Base-by-base conservation (phyloP, 2,113 vertebrate species). In the Conger conger region DNA sequence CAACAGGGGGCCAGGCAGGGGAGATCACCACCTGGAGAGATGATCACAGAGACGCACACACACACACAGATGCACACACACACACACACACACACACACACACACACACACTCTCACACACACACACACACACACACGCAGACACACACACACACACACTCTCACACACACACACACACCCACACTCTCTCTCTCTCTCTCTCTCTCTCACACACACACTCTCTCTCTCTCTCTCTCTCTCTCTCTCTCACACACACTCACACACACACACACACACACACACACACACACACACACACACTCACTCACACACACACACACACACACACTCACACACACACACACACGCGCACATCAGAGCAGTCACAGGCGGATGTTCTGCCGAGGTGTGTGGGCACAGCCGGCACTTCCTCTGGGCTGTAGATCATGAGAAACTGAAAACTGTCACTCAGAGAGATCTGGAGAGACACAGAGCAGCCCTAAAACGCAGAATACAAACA, bases 321-420 rank as follows among this genome's bases (percentile, higher is more conserved):
- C 45, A 11, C 45, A 50, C 45, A 50, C 45, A 50, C 45, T 13
- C 45, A 50, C 45, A 50, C 45, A 13, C 45, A 13, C 45, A 11
- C 45, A 50, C 11, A 50, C 45, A n/a, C n/a, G n/a, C 11, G 45
- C 45, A 50, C n/a, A n/a, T n/a, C 13, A 82, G 53, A 78, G 60
- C 57, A 45, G n/a, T 81, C 53, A 53, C 81, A 85, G 36, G 63
- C 50, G 37, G 23, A 78, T 33, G 81, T 23, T n/a, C 33, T 30
- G n/a, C 78, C 68, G 68, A 45, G 30, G 79, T 35, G 79, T 37
- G 79, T 79, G 8, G 45, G 82, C 79, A 83, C 81, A 76, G 33
- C 85, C 53, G n/a, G 20, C 38, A 86, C 82, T 86, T 86, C 85
- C 85, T 83, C 3, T 20, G 37, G 17, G 81, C 36, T 17, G 18